phyloP scores from a whole-genome alignment of 2,113 vertebrate genomes.

The Gallinago paraguaiae region DNA sequence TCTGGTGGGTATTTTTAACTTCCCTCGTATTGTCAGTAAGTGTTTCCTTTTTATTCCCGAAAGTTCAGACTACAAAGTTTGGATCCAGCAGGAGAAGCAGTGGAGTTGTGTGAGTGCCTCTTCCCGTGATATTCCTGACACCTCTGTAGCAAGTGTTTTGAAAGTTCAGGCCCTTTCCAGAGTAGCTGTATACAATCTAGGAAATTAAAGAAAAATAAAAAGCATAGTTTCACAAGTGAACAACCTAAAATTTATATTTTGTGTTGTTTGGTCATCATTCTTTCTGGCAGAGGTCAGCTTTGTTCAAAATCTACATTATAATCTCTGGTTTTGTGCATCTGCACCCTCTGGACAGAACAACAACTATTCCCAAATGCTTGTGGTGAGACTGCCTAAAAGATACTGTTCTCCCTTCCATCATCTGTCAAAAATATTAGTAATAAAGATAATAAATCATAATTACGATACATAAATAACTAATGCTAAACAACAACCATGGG shows the following conservation, averaged over 20 bases:
- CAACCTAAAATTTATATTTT: neutral
- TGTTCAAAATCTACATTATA: neutral
- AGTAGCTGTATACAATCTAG: neutral
- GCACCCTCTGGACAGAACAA: neutral
- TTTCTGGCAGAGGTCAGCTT: neutral
- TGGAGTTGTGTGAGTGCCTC: neutral
- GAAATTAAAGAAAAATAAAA: neutral
- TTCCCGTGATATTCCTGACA: neutral
- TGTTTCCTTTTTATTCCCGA: neutral
- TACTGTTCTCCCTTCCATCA: neutral
- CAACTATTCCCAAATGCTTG: neutral
- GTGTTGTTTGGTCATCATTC: neutral
- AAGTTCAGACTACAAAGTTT: neutral
- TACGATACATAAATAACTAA: neutral
- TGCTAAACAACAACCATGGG: neutral
- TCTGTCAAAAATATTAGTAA: neutral
- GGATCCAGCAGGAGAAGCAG: neutral
- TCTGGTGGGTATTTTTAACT: conserved; percentile 5
- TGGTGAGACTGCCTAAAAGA: neutral
- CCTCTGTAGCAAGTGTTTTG: neutral
- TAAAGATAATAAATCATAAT: neutral
- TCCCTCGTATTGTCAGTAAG: neutral
- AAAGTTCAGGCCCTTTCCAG: neutral
- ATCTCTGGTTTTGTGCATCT: neutral
- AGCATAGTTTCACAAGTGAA: neutral